A percentile compares a stretch with the other conserved stretches of the same genome.
Conservation (phyloP, 2,113 vertebrate species). For the Myiopsitta monachus region DNA sequence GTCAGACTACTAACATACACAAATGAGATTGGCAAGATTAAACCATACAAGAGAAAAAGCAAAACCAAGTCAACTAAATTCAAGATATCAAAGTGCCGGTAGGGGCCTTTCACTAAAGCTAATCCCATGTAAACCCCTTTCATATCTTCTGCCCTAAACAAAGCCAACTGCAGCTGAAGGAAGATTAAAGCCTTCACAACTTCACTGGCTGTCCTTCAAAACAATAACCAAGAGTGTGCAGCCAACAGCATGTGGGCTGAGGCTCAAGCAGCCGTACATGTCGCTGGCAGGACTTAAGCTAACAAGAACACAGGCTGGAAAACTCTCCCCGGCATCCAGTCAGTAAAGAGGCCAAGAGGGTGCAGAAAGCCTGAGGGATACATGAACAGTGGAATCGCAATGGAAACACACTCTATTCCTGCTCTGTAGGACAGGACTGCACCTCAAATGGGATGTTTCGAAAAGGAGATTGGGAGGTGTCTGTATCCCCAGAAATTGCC, state of each 20-base stretch:
- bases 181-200: background rate
- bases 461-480: background rate
- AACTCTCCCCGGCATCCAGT: accelerated
- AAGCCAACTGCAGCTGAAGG: background rate
- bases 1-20: background rate
- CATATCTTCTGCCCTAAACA: background rate
- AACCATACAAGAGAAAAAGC: background rate
- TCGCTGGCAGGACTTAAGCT: background rate
- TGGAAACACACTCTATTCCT: background rate
- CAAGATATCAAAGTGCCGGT: background rate
- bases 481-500: background rate
- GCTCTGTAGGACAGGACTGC: background rate
- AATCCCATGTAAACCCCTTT: background rate
- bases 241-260: background rate
- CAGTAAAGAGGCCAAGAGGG: background rate
- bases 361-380: background rate
- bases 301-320: background rate
- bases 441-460: background rate
- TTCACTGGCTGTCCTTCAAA: background rate
- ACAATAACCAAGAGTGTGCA: background rate
- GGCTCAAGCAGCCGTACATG: background rate
- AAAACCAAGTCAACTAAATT: background rate
- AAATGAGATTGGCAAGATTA: background rate
- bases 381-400: background rate
- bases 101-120: background rate